Evolutionary conservation across 2,888 invertebrate genomes (phyloP).

Genomic region (Pristionchus maxplancki): DNA sequence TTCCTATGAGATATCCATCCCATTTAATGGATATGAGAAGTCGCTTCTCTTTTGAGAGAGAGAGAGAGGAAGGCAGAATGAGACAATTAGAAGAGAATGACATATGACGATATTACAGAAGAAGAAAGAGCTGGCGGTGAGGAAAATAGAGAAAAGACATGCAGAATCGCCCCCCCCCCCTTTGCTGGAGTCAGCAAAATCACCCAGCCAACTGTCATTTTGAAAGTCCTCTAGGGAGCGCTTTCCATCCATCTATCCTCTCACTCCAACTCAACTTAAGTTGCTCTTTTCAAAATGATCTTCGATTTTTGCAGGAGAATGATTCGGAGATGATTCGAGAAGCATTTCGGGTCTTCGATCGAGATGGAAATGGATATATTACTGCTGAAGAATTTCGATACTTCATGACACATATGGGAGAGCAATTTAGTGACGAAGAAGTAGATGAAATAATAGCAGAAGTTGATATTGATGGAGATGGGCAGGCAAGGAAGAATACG

Average conservation of each 20-base stretch:
- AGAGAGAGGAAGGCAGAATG: neutral
- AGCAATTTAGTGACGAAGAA: conserved; percentile 77
- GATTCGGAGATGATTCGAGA: conserved; percentile 78
- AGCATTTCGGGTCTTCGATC: conserved; percentile 77
- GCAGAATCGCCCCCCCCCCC: neutral
- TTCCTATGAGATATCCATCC: conserved; percentile 30
- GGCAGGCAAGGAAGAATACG: conserved; percentile 66
- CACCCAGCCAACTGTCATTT: neutral
- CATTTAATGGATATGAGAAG: conserved; percentile 34
- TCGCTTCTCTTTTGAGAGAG: conserved; percentile 23
- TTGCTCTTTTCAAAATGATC: neutral
- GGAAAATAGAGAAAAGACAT: neutral
- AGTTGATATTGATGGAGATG: conserved; percentile 78
- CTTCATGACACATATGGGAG: conserved; percentile 78
- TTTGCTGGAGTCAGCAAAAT: neutral
- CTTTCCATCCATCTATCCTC: conserved; percentile 11
- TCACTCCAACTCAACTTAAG: conserved; percentile 27
- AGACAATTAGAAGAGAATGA: conserved; percentile 24
- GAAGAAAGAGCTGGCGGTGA: neutral
- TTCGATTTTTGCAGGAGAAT: conserved; percentile 70
- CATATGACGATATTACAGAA: conserved; percentile 18
- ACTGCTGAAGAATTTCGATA: conserved; percentile 77
- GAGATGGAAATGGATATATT: conserved; percentile 77
- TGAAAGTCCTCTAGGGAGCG: neutral
- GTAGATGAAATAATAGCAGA: conserved; percentile 78